Base-by-base conservation (phyloP, 2,888 invertebrate species). In the Volucella zonaria region DNA sequence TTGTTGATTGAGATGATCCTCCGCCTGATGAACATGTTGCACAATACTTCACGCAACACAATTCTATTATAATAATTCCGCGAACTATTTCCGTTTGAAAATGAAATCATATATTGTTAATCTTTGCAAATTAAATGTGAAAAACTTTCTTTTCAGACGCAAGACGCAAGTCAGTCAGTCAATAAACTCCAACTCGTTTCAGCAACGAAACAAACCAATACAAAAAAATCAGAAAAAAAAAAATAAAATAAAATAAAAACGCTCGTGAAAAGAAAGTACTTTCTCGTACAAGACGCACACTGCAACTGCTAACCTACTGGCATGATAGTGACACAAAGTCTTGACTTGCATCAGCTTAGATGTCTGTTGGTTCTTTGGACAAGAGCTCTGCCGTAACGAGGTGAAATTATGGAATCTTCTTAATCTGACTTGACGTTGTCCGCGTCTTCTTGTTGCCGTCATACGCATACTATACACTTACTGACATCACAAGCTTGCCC, bases 241-340 rank as follows among this genome's bases (percentile, higher is more conserved):
- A 51, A 56, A n/a, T n/a, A n/a, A n/a, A n/a, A n/a, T n/a, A n/a
- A 68, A 59, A 12, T 38, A 49, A 3, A 74, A 58, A 40, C 45
- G 10, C 51, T 67, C 42, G 51, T 58, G 18, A 76, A 83, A 80
- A 83, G 83, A 83, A 83, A 83, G 80, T 58, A 83, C 83, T 83
- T 75, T 71, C 71, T 40, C 31, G 61, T 18, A n/a, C 49, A 80
- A 80, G 75, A 75, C 38, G 3, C 68, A 54, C 61, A 83, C 42
- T 75, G 80, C 83, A 83, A 83, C 83, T 83, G 75, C 51, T 61
- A 75, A 70, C 58, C 54, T 47, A 83, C 47, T 12, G 31, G 43
- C 58, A 10, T 52, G 52, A 54, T 71, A 45, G 15, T 45, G 45
- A 6, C 6, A 31, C 31, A 31, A 31, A 70, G 51, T 23, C 40